Evolutionary conservation across 2,888 invertebrate species (phyloP).

Genomic region (Caenorhabditis macrosperma): DNA sequence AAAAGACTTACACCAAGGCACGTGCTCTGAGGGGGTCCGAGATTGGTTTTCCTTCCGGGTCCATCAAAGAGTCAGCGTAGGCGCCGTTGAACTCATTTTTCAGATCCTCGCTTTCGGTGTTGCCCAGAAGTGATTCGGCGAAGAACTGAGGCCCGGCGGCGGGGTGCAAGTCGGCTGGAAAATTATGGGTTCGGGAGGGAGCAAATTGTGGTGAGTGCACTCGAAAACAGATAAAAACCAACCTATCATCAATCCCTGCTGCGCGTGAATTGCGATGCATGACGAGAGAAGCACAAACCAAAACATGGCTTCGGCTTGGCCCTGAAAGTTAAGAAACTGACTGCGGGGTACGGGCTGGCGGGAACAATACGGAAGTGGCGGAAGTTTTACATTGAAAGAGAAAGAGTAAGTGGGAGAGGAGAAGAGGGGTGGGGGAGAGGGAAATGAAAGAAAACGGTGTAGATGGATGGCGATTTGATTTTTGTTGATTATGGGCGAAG

Average conservation of each 20-base stretch:
- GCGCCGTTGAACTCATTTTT: slow-evolving; percentile 36
- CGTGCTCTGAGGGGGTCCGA: slow-evolving; percentile 60
- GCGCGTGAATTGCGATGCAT: slow-evolving; percentile 52
- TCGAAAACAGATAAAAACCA: neutral
- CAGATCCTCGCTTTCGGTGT: neutral
- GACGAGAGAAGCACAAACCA: slow-evolving; percentile 56
- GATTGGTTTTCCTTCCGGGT: slow-evolving; percentile 66
- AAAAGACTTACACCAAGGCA: slow-evolving; percentile 56
- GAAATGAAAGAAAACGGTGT: slow-evolving; percentile 24
- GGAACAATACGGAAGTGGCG: neutral
- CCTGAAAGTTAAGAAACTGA: slow-evolving; percentile 19
- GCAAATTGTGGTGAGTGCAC: neutral
- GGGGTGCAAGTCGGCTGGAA: slow-evolving; percentile 61
- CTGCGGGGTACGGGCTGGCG: slow-evolving; percentile 1
- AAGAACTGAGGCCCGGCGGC: slow-evolving; percentile 67
- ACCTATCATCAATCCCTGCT: slow-evolving; percentile 49
- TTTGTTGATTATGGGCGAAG: slow-evolving; percentile 45
- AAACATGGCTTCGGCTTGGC: slow-evolving; percentile 42
- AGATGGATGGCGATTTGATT: slow-evolving; percentile 49
- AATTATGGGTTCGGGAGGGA: neutral
- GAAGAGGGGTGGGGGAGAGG: slow-evolving; percentile 1
- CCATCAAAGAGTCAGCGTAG: slow-evolving; percentile 53
- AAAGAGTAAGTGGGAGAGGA: neutral
- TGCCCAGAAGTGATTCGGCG: slow-evolving; percentile 29
- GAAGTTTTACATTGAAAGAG: neutral